Percentiles rank a stretch among this genome's conserved stretches.
Evolutionary conservation across 2,113 vertebrate species (phyloP).

Genomic region (Uropsilus gracilis): DNA sequence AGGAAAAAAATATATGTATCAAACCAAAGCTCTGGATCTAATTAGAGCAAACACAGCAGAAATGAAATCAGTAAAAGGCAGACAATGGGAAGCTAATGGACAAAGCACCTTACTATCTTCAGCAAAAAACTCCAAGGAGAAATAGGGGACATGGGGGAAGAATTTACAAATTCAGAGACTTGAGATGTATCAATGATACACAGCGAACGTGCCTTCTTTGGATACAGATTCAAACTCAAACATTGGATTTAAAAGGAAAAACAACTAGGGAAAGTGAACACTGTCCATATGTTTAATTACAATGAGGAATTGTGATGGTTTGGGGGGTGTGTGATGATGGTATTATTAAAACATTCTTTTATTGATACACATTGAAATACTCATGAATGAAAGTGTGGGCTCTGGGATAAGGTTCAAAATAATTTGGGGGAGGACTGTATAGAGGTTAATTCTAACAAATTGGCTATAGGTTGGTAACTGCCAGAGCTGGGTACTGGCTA

Average conservation of each 20-base stretch:
- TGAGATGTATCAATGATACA: neutral
- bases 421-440: neutral
- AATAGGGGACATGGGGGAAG: neutral
- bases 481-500: neutral
- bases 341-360: constrained; percentile 15
- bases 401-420: constrained; percentile 29
- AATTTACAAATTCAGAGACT: neutral
- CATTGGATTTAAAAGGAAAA: constrained; percentile 11
- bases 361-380: constrained; percentile 46
- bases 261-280: constrained; percentile 19
- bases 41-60: neutral
- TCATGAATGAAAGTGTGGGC: neutral
- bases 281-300: neutral
- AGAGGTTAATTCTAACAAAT: neutral
- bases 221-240: constrained; percentile 25
- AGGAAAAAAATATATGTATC: neutral
- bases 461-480: neutral
- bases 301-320: neutral
- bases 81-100: neutral
- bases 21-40: neutral
- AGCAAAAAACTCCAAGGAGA: neutral
- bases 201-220: neutral
- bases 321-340: neutral
- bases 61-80: constrained; percentile 35
- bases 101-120: constrained; percentile 33